These are phyloP conservation scores for Drosophila affinis DNA, from an alignment of 2,888 invertebrate genomes.

Conservation along the genomic window DNA sequence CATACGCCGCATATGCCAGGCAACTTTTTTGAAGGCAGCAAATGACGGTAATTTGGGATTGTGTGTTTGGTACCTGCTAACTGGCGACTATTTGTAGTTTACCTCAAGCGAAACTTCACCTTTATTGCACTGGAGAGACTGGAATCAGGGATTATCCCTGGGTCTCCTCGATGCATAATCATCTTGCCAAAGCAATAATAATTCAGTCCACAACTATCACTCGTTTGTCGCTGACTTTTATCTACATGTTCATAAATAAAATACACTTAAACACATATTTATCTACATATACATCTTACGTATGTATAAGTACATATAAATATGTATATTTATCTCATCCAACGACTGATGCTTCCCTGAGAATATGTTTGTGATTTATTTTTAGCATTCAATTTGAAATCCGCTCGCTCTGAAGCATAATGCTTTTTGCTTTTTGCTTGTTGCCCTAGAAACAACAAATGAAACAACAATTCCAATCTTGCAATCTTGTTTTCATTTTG, in stretches of 20 bases:
- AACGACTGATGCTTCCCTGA: conserved; percentile 15
- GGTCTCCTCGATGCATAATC: background rate
- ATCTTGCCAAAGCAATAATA: background rate
- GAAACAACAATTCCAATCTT: too few relatives aligned
- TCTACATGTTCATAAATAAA: conserved; percentile 19
- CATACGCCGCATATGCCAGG: conserved; percentile 61
- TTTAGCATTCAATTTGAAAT: conserved; percentile 61
- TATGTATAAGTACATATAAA: conserved; percentile 17
- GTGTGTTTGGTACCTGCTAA: conserved; percentile 29
- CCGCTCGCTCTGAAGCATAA: conserved; percentile 41
- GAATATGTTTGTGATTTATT: conserved; percentile 52
- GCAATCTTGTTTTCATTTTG: too few relatives aligned
- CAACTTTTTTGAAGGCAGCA: conserved; percentile 7
- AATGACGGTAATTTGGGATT: conserved; percentile 45
- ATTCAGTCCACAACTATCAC: background rate
- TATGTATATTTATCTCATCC: conserved; percentile 20
- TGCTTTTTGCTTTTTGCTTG: conserved; percentile 20
- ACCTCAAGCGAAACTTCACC: conserved; percentile 4
- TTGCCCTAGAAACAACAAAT: background rate
- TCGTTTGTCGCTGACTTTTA: conserved; percentile 55
- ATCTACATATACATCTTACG: conserved; percentile 39
- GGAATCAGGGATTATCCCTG: too few relatives aligned
- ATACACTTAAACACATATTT: conserved; percentile 24
- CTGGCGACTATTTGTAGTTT: conserved; percentile 44
- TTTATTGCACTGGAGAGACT: background rate